phyloP scores from a whole-genome alignment of 2,797 vertebrate species.

The Anabas testudineus region DNA sequence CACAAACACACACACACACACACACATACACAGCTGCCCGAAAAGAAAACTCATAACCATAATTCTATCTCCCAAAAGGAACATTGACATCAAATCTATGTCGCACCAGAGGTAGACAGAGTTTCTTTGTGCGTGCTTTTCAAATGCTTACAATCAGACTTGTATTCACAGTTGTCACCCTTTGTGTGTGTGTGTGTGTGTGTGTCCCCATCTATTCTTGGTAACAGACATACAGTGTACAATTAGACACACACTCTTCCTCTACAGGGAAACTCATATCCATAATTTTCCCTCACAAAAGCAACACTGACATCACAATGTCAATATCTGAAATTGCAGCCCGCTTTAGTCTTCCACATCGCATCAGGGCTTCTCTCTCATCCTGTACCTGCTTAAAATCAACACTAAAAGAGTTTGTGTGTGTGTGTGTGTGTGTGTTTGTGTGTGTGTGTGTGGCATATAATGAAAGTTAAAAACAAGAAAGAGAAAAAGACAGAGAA shows the following conservation, averaged over 20 bases:
- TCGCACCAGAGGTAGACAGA: constrained; percentile 39
- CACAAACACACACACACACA: constrained; percentile 1
- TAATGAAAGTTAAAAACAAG: background rate
- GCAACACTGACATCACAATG: background rate
- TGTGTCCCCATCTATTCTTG: constrained; percentile 2
- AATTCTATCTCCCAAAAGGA: constrained; percentile 52
- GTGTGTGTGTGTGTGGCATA: too few species aligned
- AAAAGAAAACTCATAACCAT: constrained; percentile 33
- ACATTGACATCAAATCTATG: constrained; percentile 54
- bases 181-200: constrained; percentile 26
- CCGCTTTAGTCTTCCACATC: constrained; percentile 32
- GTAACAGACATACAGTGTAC: background rate
- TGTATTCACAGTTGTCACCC: constrained; percentile 48
- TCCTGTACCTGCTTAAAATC: constrained; percentile 7
- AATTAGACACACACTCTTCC: background rate
- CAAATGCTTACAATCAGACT: constrained; percentile 61
- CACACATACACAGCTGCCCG: background rate
- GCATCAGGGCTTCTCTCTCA: constrained; percentile 25
- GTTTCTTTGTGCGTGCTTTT: constrained; percentile 46
- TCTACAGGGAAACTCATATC: background rate
- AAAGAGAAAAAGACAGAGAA: background rate
- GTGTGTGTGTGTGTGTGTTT: too few species aligned
- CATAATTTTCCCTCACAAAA: background rate
- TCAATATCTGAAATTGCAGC: constrained; percentile 27
- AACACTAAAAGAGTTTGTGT: too few species aligned